Conservation (phyloP, 2,113 vertebrate genomes). For the Atractosteus spatula region DNA sequence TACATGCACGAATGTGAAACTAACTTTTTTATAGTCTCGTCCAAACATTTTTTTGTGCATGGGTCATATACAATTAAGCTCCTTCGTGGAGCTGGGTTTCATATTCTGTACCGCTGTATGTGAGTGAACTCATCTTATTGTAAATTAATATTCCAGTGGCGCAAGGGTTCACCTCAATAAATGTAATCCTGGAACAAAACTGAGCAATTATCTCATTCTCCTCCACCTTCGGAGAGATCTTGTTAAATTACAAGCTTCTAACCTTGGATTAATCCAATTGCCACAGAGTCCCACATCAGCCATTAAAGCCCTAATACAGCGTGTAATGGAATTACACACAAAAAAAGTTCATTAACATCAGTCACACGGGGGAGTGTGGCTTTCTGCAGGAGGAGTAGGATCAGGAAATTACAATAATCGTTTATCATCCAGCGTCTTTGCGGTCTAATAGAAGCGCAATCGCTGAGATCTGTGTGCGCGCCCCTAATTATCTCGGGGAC, state of each 20-base stretch:
- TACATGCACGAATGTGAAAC: too few species aligned
- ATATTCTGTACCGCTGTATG: too few species aligned
- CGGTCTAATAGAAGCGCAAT: background rate
- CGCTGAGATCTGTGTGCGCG: too few species aligned
- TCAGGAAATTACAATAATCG: background rate
- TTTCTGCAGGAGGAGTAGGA: background rate
- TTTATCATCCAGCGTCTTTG: background rate
- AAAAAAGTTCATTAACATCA: background rate
- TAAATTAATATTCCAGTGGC: background rate
- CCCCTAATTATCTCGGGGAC: too few species aligned
- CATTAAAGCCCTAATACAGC: background rate
- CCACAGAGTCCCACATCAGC: background rate
- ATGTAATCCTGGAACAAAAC: background rate
- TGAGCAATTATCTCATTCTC: constrained; percentile 1
- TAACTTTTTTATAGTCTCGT: too few species aligned
- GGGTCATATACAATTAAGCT: too few species aligned
- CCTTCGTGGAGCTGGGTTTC: too few species aligned
- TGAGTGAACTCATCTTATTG: background rate
- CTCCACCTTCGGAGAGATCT: background rate
- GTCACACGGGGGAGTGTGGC: background rate
- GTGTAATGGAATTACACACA: constrained; percentile 2
- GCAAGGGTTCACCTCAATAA: background rate
- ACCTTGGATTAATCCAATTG: constrained; percentile 2
- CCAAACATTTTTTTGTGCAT: too few species aligned
- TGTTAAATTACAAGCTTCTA: background rate